Base-by-base conservation (phyloP, 2,113 vertebrate genomes). In the Hypanus sabinus region DNA sequence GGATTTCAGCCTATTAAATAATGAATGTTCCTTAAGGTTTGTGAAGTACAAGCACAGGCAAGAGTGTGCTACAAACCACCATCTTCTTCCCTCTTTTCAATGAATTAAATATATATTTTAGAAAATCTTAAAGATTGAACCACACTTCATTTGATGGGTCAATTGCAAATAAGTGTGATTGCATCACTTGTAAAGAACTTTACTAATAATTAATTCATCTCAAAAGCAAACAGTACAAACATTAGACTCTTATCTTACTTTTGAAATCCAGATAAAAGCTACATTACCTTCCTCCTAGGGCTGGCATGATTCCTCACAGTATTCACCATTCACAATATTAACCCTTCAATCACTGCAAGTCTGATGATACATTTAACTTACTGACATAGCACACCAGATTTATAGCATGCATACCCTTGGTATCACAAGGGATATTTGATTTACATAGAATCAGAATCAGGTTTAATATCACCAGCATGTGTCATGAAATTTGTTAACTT, bases 191-290 rank as follows among this genome's bases (percentile, higher is more conserved):
- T 14, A 92, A 75, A 93, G 27, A 75, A 8, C 20, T 93, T 24
- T 73, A 68, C 38, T 71, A 93, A 93, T 93, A 73, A 73, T 71
- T 93, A 93, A 93, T 55, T 93, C 38, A 55, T 9, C 22, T 71
- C 9, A 73, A 91, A 9, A 73, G 10, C 68, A 55, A 93, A 65
- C 18, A 73, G 27, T 14, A 36, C 68, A 93, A 93, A 93, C 20
- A 38, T 22, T 38, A 68, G 3, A 27, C 71, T 36, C 88, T n/a
- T 73, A 55, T 93, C 91, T 93, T 30, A 60, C 57, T 65, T 57
- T 11, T 22, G 55, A 57, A 90, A n/a, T 14, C 57, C 30, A 20
- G 60, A 90, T n/a, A 90, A 33, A 11, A 65, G 8, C 5, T 8
- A 12, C 8, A 83, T 27, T 38, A 73, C 46, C 46, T 83, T 46